A percentile compares a stretch with the other conserved stretches of the same genome.
These are phyloP conservation scores for Phanerotoma sp. DNA, from an alignment of 2,888 invertebrate genomes.

Conservation along the genomic window DNA sequence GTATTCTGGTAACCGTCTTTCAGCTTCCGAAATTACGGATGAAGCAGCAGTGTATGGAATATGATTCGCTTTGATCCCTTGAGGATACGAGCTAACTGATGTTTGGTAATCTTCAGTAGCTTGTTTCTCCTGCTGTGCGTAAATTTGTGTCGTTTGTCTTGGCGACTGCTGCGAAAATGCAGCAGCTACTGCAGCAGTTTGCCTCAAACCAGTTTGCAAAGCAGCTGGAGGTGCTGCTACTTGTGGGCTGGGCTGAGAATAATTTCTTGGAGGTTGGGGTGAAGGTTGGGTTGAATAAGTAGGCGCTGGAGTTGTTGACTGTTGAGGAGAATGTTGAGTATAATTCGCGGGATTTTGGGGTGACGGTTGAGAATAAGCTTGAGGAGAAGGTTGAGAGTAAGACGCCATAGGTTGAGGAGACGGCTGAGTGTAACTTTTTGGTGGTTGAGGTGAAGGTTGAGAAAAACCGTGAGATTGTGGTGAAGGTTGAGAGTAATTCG, in stretches of 20 bases:
- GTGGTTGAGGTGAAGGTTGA: slow-evolving; percentile 50
- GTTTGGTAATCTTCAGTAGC: slow-evolving; percentile 30
- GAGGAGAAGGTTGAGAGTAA: slow-evolving; percentile 42
- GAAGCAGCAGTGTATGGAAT: slow-evolving; percentile 35
- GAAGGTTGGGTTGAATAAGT: slow-evolving; percentile 38
- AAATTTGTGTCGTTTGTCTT: slow-evolving; percentile 34
- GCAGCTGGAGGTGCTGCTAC: slow-evolving; percentile 13
- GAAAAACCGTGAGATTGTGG: slow-evolving; percentile 49
- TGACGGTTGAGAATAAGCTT: slow-evolving; percentile 59
- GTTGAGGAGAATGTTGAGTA: slow-evolving; percentile 49
- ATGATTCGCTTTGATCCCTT: slow-evolving; percentile 42
- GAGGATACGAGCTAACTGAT: slow-evolving; percentile 36
- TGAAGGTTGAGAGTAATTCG: slow-evolving; percentile 55
- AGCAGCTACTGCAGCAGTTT: slow-evolving; percentile 32
- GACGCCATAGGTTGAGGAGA: slow-evolving; percentile 53
- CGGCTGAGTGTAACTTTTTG: slow-evolving; percentile 58
- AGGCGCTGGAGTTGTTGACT: slow-evolving; percentile 54
- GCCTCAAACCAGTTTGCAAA: slow-evolving; percentile 33
- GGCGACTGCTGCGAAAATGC: slow-evolving; percentile 41
- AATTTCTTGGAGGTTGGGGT: slow-evolving; percentile 30
- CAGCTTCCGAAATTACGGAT: slow-evolving; percentile 36
- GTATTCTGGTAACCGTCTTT: slow-evolving; percentile 42
- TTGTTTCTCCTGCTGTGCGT: slow-evolving; percentile 26
- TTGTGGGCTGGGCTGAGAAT: slow-evolving; percentile 36
- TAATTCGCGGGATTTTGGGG: slow-evolving; percentile 54